Conservation (phyloP, 1,140 invertebrate species). For the Elymnias hypermnestra region DNA sequence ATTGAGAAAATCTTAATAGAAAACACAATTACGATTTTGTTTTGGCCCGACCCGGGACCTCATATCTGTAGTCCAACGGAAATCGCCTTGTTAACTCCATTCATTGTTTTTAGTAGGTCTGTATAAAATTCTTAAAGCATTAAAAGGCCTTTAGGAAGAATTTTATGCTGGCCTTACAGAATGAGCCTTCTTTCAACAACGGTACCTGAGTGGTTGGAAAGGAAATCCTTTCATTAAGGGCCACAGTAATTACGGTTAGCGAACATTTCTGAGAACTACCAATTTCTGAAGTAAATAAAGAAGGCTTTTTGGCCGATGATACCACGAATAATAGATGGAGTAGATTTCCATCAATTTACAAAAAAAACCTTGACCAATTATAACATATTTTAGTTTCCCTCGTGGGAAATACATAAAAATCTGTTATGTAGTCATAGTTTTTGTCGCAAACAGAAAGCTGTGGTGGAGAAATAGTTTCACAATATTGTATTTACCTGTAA, state of each 20-base stretch:
- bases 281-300: constrained; percentile 2
- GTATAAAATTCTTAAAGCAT: background rate
- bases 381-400: too few species aligned
- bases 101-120: background rate
- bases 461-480: too few species aligned
- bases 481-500: too few species aligned
- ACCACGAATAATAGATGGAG: background rate
- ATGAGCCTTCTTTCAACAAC: background rate
- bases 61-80: too few species aligned
- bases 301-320: background rate
- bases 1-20: too few species aligned
- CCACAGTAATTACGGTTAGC: constrained; percentile 2
- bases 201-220: constrained; percentile 2
- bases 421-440: too few species aligned
- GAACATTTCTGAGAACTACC: background rate
- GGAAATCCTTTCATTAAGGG: constrained; percentile 1
- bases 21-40: too few species aligned
- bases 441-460: too few species aligned
- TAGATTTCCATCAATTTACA: too few species aligned
- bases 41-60: too few species aligned
- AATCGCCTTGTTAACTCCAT: background rate
- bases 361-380: too few species aligned
- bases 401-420: too few species aligned
- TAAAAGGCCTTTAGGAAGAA: background rate
- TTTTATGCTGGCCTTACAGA: background rate